Base-by-base conservation (phyloP, 2,888 invertebrate species). In the Hemistola chrysoprasaria region DNA sequence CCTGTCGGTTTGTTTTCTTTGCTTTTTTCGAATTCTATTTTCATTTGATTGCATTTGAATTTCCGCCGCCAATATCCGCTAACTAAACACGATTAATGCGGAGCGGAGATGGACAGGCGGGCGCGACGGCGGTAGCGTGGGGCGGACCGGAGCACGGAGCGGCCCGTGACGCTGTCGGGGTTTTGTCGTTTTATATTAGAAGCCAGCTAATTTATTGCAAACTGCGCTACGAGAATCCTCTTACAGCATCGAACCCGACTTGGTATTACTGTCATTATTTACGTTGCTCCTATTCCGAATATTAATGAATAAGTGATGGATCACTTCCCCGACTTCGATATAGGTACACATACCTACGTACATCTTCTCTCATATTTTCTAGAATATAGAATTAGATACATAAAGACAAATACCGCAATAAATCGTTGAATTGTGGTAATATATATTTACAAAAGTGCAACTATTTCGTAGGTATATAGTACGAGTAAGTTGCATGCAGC, bases 11-110 rank as follows among this genome's bases (percentile, higher is more conserved):
- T 85, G 82, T 87, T 86, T 87, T 78, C 86, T 88, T 86, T 86
- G 76, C 78, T 84, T 86, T 86, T 88, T 86, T 80, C 80, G 67
- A 79, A 85, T 86, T 83, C 86, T 88, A 87, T 88, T 88, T 88
- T 87, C 84, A 86, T 89, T 87, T 88, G 87, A 88, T 87, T 88
- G 88, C 86, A 88, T 88, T 86, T 87, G 85, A 87, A 87, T 87
- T 88, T 89, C 83, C 85, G 76, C 82, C 84, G 85, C 84, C 88
- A 81, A 90, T 90, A 90, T 88, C 87, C 85, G 83, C 84, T 89
- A 87, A 88, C 89, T 89, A 90, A 89, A 90, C 90, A 90, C 88
- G 89, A 90, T 89, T 90, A 90, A 88, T 89, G 87, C 78, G 80
- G 77, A 69, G 77, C 71, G 78, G 71, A 79, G 84, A 85, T 78